Percentiles rank a stretch among this genome's conserved stretches.
These are phyloP conservation scores for Campaea margaritaria DNA, from an alignment of 2,888 invertebrate species.

Conservation along the genomic window DNA sequence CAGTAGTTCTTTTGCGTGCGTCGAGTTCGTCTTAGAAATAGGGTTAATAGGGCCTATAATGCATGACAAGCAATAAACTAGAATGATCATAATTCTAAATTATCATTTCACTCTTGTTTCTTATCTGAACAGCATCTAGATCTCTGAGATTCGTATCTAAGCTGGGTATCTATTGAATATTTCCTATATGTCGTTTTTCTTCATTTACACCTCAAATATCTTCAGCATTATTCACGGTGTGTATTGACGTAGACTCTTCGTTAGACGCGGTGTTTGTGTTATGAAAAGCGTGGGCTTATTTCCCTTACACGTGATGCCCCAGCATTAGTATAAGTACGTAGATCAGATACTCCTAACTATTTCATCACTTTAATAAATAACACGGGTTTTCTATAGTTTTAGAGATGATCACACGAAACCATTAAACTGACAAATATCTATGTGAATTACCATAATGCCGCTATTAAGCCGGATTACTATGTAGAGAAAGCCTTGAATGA, in stretches of 20 bases:
- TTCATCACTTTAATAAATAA: conserved; percentile 28
- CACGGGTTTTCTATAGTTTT: conserved; percentile 35
- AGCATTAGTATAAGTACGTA: conserved; percentile 34
- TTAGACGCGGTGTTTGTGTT: conserved; percentile 60
- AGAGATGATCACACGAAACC: conserved; percentile 39
- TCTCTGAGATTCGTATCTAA: conserved; percentile 24
- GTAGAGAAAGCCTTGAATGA: conserved; percentile 42
- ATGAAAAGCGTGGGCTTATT: conserved; percentile 61
- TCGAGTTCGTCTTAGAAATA: conserved; percentile 73
- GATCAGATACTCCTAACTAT: conserved; percentile 26
- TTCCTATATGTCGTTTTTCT: conserved; percentile 30
- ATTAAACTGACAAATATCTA: conserved; percentile 49
- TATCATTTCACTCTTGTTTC: conserved; percentile 9
- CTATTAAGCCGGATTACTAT: conserved; percentile 47
- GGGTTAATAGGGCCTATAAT: conserved; percentile 66
- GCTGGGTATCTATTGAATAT: conserved; percentile 16
- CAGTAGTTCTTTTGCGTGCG: conserved; percentile 80
- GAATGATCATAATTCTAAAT: conserved; percentile 26
- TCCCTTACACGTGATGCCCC: conserved; percentile 59
- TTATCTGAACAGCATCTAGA: conserved; percentile 4
- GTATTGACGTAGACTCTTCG: conserved; percentile 62
- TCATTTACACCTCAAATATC: conserved; percentile 41
- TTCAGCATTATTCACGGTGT: conserved; percentile 56
- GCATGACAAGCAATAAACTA: conserved; percentile 40
- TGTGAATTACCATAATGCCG: conserved; percentile 49